phyloP scores from a whole-genome alignment of 2,113 vertebrate species.

The Merops nubicus region DNA sequence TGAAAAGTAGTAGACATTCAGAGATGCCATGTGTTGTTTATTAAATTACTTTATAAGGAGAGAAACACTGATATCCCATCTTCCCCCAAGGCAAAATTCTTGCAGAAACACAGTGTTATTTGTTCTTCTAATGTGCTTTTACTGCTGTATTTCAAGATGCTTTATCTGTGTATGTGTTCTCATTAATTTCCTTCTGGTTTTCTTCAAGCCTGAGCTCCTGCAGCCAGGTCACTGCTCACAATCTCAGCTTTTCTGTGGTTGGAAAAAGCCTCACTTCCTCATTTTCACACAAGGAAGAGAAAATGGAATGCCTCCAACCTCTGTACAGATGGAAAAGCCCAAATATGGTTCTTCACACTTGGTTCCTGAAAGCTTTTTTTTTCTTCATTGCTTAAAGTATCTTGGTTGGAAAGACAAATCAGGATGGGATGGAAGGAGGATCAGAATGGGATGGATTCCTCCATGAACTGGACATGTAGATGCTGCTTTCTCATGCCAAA shows the following conservation, averaged over 20 bases:
- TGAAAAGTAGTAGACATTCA: background rate
- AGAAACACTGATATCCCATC: background rate
- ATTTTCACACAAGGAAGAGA: background rate
- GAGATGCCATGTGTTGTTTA: background rate
- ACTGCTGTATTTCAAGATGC: background rate
- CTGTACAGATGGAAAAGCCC: background rate
- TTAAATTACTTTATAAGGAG: background rate
- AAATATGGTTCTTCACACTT: background rate
- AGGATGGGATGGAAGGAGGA: background rate
- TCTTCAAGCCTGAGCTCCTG: background rate
- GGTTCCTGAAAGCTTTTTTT: background rate
- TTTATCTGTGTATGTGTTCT: background rate
- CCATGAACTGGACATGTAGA: fast-evolving
- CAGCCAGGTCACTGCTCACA: background rate
- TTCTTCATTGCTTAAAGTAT: background rate
- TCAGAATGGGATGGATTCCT: background rate
- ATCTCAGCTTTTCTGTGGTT: background rate
- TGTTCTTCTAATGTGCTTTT: background rate
- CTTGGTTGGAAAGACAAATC: background rate
- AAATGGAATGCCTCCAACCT: background rate
- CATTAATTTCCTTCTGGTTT: background rate
- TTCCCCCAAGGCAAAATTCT: background rate
- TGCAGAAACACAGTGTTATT: background rate
- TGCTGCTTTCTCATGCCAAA: background rate
- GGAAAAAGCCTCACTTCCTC: background rate